Conservation (phyloP, 2,797 vertebrate genomes). For the Xenopus petersii region DNA sequence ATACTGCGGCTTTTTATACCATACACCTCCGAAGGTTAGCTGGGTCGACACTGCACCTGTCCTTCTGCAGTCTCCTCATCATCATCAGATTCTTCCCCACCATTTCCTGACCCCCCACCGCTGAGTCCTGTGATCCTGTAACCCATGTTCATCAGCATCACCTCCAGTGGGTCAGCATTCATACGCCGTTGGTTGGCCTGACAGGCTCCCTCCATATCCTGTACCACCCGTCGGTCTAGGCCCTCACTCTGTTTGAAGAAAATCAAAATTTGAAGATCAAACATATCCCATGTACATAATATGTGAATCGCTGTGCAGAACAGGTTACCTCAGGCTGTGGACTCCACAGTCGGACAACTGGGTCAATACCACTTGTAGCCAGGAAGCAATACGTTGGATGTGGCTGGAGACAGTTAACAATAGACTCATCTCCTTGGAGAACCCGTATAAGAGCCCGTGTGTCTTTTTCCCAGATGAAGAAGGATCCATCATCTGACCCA, state of each 20-base stretch:
- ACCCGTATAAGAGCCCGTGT: slow-evolving; percentile 94
- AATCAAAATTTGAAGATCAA: no score
- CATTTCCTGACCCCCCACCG: slow-evolving; percentile 72
- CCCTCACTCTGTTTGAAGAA: slow-evolving; percentile 74
- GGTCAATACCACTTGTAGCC: slow-evolving; percentile 95
- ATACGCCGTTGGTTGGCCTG: slow-evolving; percentile 96
- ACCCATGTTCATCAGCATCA: slow-evolving; percentile 98
- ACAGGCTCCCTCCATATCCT: slow-evolving; percentile 95
- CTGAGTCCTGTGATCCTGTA: slow-evolving; percentile 95
- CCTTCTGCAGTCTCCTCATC: slow-evolving; percentile 94
- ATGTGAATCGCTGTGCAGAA: no score
- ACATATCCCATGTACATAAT: no score
- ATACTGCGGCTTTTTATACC: slow-evolving; percentile 5
- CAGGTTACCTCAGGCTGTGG: slow-evolving; percentile 87
- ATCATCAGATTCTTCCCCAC: slow-evolving; percentile 73
- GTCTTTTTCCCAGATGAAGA: slow-evolving; percentile 99
- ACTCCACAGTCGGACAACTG: slow-evolving; percentile 93
- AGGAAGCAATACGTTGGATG: slow-evolving; percentile 97
- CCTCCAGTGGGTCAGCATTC: slow-evolving; percentile 95
- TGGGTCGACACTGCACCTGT: slow-evolving; percentile 95
- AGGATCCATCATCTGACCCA: slow-evolving; percentile 95
- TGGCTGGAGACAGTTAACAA: slow-evolving; percentile 96
- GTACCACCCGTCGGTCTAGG: slow-evolving; percentile 87
- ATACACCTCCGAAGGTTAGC: slow-evolving; percentile 72
- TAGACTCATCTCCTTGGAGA: slow-evolving; percentile 95